A percentile compares a stretch with the other conserved stretches of the same genome.
Evolutionary conservation across 2,797 vertebrate species (phyloP).

Genomic region (Emys orbicularis): DNA sequence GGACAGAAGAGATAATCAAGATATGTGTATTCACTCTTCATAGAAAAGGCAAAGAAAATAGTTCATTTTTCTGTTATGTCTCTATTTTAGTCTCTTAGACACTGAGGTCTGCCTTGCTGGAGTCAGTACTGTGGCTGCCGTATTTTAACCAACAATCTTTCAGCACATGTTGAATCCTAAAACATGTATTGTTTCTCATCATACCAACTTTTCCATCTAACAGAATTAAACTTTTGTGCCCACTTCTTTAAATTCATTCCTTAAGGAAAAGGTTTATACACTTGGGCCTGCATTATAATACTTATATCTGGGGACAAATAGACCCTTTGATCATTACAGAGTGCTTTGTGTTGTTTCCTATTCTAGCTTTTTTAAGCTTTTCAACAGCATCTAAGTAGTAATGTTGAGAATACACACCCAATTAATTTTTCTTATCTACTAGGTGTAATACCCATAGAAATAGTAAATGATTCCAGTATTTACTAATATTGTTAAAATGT

Average conservation of each 20-base stretch:
- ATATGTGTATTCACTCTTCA: background rate
- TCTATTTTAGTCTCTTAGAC: background rate
- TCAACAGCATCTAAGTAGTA: background rate
- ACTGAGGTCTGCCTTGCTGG: background rate
- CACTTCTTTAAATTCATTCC: background rate
- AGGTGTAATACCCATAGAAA: background rate
- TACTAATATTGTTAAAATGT: background rate
- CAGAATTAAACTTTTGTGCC: background rate
- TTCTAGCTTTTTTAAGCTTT: background rate
- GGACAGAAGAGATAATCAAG: background rate
- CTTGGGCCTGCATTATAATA: background rate
- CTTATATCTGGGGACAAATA: background rate
- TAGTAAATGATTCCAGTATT: background rate
- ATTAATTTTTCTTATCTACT: accelerated
- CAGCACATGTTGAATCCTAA: background rate
- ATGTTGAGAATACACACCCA: background rate
- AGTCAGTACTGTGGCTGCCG: background rate
- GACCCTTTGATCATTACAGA: background rate
- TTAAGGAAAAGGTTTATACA: background rate
- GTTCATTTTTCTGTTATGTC: background rate
- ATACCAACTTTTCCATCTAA: background rate
- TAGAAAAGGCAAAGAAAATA: background rate
- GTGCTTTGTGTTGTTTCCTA: background rate
- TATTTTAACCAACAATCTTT: background rate
- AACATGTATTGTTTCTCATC: background rate